A percentile compares a stretch with the other conserved stretches of the same genome.
Conservation (phyloP, 2,113 vertebrate species). For the Ondatra zibethicus region DNA sequence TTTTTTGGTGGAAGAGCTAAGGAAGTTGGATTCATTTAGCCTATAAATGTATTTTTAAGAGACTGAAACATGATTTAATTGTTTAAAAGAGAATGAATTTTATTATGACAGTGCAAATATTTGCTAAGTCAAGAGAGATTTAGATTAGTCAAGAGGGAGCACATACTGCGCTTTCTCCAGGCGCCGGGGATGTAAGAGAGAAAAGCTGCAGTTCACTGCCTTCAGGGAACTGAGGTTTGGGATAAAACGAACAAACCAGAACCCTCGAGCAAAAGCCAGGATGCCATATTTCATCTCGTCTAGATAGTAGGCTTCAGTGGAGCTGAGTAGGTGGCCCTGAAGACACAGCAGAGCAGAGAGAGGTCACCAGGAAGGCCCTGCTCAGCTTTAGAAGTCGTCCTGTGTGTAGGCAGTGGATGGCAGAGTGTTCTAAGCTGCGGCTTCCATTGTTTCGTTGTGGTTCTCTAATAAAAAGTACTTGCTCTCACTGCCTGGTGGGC, state of each 20-base stretch:
- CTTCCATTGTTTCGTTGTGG: not conserved
- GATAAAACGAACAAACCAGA: not conserved
- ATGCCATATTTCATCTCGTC: constrained; percentile 39
- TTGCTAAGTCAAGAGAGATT: constrained; percentile 42
- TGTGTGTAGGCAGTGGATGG: not conserved
- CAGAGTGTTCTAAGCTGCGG: not conserved
- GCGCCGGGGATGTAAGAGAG: not conserved
- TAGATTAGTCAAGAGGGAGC: not conserved
- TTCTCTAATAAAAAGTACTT: not conserved
- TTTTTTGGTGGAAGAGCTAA: not conserved
- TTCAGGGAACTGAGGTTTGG: constrained; percentile 22
- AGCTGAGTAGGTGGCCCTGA: not conserved
- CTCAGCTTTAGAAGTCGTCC: not conserved
- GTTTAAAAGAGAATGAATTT: constrained; percentile 49
- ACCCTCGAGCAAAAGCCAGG: not conserved
- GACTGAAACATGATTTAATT: constrained; percentile 24
- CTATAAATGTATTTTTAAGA: not conserved
- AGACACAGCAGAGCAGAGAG: not conserved
- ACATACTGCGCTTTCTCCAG: not conserved
- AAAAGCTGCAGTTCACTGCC: not conserved
- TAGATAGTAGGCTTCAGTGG: constrained; percentile 58
- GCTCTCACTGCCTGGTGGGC: not conserved
- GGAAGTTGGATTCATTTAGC: not conserved
- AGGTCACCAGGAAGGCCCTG: not conserved
- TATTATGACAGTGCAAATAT: constrained; percentile 18